Conservation (phyloP, 2,797 vertebrate species). For the Clarias platycephalus region DNA sequence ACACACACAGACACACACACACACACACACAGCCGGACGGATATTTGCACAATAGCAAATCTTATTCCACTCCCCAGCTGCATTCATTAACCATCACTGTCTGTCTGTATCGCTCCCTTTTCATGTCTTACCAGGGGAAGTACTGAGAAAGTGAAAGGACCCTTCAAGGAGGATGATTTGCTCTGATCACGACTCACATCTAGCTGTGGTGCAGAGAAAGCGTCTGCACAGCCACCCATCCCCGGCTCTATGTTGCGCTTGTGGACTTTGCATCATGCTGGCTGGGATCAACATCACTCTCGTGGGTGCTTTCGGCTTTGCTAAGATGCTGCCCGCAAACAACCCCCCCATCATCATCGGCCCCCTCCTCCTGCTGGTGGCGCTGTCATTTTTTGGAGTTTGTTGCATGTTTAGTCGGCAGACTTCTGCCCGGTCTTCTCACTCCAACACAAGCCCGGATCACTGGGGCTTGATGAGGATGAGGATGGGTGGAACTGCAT, state of each 20-base stretch:
- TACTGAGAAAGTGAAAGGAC: neutral
- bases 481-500: constrained; percentile 74
- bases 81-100: constrained; percentile 20
- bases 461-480: constrained; percentile 78
- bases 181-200: constrained; percentile 68
- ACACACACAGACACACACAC: too few relatives aligned
- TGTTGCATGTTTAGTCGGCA: constrained; percentile 88
- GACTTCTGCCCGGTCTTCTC: constrained; percentile 64
- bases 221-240: constrained; percentile 83
- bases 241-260: constrained; percentile 92
- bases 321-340: constrained; percentile 78
- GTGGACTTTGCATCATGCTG: constrained; percentile 94
- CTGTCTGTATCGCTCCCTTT: constrained; percentile 16
- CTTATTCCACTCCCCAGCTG: constrained; percentile 8
- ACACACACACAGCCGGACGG: constrained; percentile 4
- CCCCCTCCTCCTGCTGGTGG: constrained; percentile 82
- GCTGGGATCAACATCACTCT: constrained; percentile 97
- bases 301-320: constrained; percentile 88
- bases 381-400: constrained; percentile 84
- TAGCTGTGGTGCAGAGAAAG: constrained; percentile 60
- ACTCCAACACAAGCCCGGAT: constrained; percentile 68
- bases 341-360: constrained; percentile 89
- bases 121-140: constrained; percentile 4
- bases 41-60: constrained; percentile 31
- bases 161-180: constrained; percentile 60